Evolutionary conservation across 2,888 invertebrate genomes (phyloP).

Genomic region (Zhuqinia jingwanae): DNA sequence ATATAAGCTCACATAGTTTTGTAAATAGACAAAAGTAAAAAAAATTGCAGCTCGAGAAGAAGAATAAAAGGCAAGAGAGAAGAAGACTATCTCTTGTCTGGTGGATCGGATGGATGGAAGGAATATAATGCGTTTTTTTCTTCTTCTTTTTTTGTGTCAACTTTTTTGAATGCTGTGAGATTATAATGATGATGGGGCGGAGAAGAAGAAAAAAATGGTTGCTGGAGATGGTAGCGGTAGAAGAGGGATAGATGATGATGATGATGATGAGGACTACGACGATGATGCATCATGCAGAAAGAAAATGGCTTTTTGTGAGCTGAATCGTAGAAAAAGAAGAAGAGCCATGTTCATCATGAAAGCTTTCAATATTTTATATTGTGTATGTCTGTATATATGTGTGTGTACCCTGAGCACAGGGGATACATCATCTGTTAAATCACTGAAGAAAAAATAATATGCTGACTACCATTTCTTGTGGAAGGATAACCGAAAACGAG

Average conservation of each 20-base stretch:
- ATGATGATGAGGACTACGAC: constrained; percentile 27
- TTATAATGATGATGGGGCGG: constrained; percentile 66
- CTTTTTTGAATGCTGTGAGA: constrained; percentile 59
- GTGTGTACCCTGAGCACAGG: neutral
- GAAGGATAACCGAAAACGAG: constrained; percentile 7
- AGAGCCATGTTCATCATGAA: constrained; percentile 30
- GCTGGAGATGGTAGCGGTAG: neutral
- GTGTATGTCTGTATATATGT: neutral
- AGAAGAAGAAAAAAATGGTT: constrained; percentile 11
- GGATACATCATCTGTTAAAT: constrained; percentile 18
- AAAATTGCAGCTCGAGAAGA: neutral
- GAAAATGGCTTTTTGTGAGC: constrained; percentile 54
- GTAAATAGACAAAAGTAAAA: constrained; percentile 2
- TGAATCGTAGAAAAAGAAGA: constrained; percentile 38
- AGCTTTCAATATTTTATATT: neutral
- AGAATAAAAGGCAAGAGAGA: constrained; percentile 11
- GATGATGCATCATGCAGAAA: constrained; percentile 66
- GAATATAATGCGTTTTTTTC: constrained; percentile 59
- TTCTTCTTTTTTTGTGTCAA: constrained; percentile 60
- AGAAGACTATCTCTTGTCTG: constrained; percentile 1
- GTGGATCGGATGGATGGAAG: neutral
- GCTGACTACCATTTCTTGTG: constrained; percentile 31
- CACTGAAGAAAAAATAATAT: constrained; percentile 36
- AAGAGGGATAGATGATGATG: neutral
- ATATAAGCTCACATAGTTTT: no score